These are phyloP conservation scores for Anticlea derivata DNA, from an alignment of 2,888 invertebrate genomes.

Conservation along the genomic window DNA sequence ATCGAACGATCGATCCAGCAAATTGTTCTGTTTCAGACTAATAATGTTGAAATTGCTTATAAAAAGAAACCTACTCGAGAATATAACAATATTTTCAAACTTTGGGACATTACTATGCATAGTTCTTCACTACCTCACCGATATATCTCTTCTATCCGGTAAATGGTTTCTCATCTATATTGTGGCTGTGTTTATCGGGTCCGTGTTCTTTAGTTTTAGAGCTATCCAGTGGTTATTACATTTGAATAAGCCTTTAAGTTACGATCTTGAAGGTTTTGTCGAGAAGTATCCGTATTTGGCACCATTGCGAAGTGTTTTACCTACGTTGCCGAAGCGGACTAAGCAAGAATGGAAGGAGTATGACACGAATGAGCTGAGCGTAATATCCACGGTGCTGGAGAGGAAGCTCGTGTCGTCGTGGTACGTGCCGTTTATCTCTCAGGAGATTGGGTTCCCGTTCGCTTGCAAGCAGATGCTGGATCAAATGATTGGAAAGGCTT, in stretches of 20 bases:
- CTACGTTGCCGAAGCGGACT: slow-evolving; percentile 40
- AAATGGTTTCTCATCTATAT: slow-evolving; percentile 74
- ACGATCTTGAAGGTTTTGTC: slow-evolving; percentile 60
- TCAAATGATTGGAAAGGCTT: slow-evolving; percentile 74
- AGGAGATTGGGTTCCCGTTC: slow-evolving; percentile 78
- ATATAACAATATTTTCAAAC: slow-evolving; percentile 58
- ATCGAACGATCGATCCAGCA: no score
- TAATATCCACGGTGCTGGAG: slow-evolving; percentile 75
- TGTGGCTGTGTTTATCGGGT: slow-evolving; percentile 63
- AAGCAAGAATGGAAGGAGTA: slow-evolving; percentile 59
- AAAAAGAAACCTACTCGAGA: slow-evolving; percentile 68
- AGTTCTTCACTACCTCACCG: slow-evolving; percentile 63
- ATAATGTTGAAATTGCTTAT: slow-evolving; percentile 55
- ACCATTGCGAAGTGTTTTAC: slow-evolving; percentile 49
- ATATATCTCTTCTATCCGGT: slow-evolving; percentile 70
- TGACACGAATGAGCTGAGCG: slow-evolving; percentile 74
- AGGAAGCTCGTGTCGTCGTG: slow-evolving; percentile 75
- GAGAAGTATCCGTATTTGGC: slow-evolving; percentile 57
- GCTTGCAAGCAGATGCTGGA: slow-evolving; percentile 79
- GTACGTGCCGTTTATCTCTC: slow-evolving; percentile 75
- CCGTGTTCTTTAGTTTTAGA: slow-evolving; percentile 77
- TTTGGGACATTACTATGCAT: slow-evolving; percentile 59
- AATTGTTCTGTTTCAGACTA: no score
- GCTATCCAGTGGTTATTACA: slow-evolving; percentile 80
- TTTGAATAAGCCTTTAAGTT: slow-evolving; percentile 78